phyloP scores from a whole-genome alignment of 1,140 invertebrate genomes.

The Bombus picipes region DNA sequence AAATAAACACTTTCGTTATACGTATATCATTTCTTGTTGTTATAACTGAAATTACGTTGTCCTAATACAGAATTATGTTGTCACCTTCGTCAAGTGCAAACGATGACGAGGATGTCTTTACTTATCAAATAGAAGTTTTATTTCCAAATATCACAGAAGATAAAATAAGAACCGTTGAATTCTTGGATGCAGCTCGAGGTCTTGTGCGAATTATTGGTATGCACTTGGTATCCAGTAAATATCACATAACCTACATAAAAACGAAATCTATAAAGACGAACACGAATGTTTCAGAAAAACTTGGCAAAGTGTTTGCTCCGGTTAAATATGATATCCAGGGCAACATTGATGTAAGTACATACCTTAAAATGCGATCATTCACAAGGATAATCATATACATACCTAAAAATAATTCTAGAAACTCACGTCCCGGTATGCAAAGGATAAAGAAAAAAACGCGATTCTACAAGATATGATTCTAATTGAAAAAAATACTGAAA shows the following conservation, averaged over 20 bases:
- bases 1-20: not conserved
- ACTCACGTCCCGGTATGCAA: conserved; percentile 84
- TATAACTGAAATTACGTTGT: not conserved
- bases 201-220: conserved; percentile 85
- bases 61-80: conserved; percentile 4
- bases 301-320: conserved; percentile 88
- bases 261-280: not conserved
- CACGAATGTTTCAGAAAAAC: conserved; percentile 84
- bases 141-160: conserved; percentile 79
- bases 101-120: too few species aligned
- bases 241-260: conserved; percentile 10
- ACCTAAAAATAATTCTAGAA: conserved; percentile 82
- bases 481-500: conserved; percentile 82
- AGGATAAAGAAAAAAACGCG: conserved; percentile 82
- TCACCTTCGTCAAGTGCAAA: not conserved
- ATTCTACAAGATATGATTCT: conserved; percentile 87
- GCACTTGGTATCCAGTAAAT: not conserved
- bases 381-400: conserved; percentile 22
- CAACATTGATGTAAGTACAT: conserved; percentile 87
- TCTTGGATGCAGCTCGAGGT: conserved; percentile 85
- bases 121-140: conserved; percentile 19
- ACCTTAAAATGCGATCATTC: not conserved
- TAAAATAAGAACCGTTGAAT: conserved; percentile 85
- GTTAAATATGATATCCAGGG: conserved; percentile 89
- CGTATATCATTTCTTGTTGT: not conserved